Conservation (phyloP, 2,888 invertebrate genomes). For the Tanypteryx hageni region DNA sequence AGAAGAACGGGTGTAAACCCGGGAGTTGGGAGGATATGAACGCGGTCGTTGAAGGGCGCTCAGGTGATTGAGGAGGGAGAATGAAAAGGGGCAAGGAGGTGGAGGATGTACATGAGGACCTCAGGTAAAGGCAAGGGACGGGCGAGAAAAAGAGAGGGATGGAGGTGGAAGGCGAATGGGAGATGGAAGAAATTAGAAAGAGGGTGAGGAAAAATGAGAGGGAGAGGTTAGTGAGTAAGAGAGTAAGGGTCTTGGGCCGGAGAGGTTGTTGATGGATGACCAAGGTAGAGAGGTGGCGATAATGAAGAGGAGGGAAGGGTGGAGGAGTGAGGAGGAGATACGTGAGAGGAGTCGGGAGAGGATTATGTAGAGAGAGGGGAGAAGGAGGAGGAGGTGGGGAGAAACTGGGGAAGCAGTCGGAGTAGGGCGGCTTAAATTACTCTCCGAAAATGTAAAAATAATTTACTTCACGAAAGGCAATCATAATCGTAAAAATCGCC, state of each 20-base stretch:
- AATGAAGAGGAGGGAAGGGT: conserved; percentile 43
- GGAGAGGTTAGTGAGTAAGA: conserved; percentile 43
- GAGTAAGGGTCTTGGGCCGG: conserved; percentile 53
- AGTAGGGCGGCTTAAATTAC: conserved; percentile 17
- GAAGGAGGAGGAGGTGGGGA: not conserved
- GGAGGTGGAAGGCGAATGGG: not conserved
- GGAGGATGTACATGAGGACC: conserved; percentile 32
- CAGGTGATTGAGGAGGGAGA: not conserved
- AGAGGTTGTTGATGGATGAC: conserved; percentile 48
- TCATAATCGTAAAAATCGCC: conserved; percentile 8
- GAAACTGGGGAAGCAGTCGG: not conserved
- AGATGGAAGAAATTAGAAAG: not conserved
- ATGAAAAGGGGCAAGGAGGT: not conserved
- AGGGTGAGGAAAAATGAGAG: not conserved
- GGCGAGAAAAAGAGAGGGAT: not conserved
- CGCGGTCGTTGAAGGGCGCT: not conserved
- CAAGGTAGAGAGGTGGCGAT: conserved; percentile 49
- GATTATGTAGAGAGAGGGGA: not conserved
- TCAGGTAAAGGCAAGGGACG: conserved; percentile 36
- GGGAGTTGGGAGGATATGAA: conserved; percentile 35
- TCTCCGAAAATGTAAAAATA: conserved; percentile 28
- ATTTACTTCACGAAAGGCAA: conserved; percentile 32
- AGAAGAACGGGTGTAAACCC: not conserved
- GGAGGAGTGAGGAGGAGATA: not conserved
- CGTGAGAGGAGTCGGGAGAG: conserved; percentile 7